phyloP scores from a whole-genome alignment of 2,888 invertebrate species.

The Embidobia sp. region DNA sequence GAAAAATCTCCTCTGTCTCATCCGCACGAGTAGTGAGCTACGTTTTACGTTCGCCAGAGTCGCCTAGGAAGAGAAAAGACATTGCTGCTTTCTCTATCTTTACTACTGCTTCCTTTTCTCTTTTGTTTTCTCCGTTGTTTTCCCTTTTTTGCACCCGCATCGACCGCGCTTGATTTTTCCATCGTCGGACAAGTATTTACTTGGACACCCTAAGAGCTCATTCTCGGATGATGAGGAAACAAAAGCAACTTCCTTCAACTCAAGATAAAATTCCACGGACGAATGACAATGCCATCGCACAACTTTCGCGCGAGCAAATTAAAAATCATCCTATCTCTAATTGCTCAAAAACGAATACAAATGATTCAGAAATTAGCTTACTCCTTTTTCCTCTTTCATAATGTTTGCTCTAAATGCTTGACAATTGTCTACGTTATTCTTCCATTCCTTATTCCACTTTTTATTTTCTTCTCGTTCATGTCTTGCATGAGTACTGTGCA shows the following conservation, averaged over 20 bases:
- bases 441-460: no score
- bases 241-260: constrained; percentile 64
- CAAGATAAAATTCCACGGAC: constrained; percentile 64
- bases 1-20: constrained; percentile 69
- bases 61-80: constrained; percentile 19
- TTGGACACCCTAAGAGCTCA: constrained; percentile 50
- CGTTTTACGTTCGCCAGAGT: constrained; percentile 40
- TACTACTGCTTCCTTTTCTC: constrained; percentile 1
- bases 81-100: constrained; percentile 4
- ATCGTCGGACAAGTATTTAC: constrained; percentile 61
- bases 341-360: no score
- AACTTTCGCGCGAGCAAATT: neutral
- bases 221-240: constrained; percentile 60
- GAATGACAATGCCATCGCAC: constrained; percentile 8
- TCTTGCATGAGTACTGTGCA: no score
- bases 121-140: neutral
- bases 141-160: constrained; percentile 11
- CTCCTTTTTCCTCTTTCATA: no score
- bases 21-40: constrained; percentile 59
- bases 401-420: no score
- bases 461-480: no score
- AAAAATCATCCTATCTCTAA: no score
- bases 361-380: no score
- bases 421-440: no score
- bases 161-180: constrained; percentile 54